Evolutionary conservation across 2,113 vertebrate species (phyloP), one percentile per base, ranked within the genome.

Genomic region (Noctilio leporinus): DNA sequence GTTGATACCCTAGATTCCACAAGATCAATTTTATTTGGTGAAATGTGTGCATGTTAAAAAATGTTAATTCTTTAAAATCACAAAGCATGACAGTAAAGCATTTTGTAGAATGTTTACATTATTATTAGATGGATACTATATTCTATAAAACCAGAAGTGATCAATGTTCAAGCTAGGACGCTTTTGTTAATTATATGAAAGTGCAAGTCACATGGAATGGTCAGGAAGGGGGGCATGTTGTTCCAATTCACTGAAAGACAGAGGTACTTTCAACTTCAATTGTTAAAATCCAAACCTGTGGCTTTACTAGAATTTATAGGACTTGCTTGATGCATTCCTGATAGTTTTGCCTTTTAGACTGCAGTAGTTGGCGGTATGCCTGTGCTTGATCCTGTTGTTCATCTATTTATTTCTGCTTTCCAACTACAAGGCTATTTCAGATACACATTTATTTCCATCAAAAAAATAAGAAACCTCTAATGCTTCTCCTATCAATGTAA

Each of bases 261-360:
- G 82, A 57, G 91, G 5, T 55, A 57, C n/a, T 97, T 91, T 75
- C 80, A 90, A 85, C 59, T 94, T 83, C 73, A 96, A 70, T 70
- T 86, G 43, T 92, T 97, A 97, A 97, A 97, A 86, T 88, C 65
- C 38, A 97, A 96, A 55, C 70, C 57, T 76, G 15, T 89, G 62
- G 55, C 80, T 97, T 97, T 91, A 93, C 62, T 28, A 97, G 82
- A 95, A 97, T 97, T 98, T 97, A 93, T 86, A 96, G 85, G 96
- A 97, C 90, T 96, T n/a, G n/a, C n/a, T 96, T 1, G 49, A 87
- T 87, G 28, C 62, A 78, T 97, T 67, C 77, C 93, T 93, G 87
- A 91, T 96, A 95, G 75, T 67, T 97, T 94, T 96, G 93, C 97
- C 96, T 97, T 97, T 97, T 92, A 97, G 94, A 92, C 97, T 94